Evolutionary conservation across 2,113 vertebrate genomes (phyloP), one percentile per base, ranked within the genome.

Genomic region (Poeciliopsis occidentalis): DNA sequence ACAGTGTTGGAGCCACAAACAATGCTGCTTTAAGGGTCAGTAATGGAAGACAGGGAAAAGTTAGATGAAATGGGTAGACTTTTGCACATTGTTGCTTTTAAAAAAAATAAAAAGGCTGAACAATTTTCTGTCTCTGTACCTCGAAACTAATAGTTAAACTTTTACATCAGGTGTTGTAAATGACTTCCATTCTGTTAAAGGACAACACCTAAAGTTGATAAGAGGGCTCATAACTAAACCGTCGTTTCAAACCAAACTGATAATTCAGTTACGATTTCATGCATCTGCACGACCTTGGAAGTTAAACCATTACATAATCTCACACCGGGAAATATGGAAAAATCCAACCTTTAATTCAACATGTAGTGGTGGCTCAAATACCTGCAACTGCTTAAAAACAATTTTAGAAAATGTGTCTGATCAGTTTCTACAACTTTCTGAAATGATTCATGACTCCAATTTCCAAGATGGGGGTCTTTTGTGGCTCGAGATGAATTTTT

Each of bases 1-100:
- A 75, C 3, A 44, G 27, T 12, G 73, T 31, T 63, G 57, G 72
- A 66, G 0, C 77, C 26, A 87, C 44, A 69, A 76, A 69, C 26
- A 13, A n/a, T 54, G 78, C 51, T 57, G 51, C 51, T 57, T 57
- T 57, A n/a, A n/a, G 75, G 77, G 85, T 93, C 91, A 94, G 88
- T 80, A 37, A 82, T 39, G 68, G 65, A 65, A 66, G 31, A 51
- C 34, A 73, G 70, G 47, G 31, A 67, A 31, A 64, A 12, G 26
- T 5, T 64, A 73, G 64, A 78, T 6, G 8, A 78, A 73, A 34
- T 84, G 69, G 37, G 73, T 72, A 61, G 51, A 37, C 44, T 57
- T 30, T 22, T 54, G 4, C 41, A 29, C 8, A 1, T 1, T 22
- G 32, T 26, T 64, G 41, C 41, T 62, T 69, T 1, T 4, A 12